Evolutionary conservation across 2,888 invertebrate genomes (phyloP), one percentile per base, ranked within the genome.

Genomic region (Xestia sexstrigata): DNA sequence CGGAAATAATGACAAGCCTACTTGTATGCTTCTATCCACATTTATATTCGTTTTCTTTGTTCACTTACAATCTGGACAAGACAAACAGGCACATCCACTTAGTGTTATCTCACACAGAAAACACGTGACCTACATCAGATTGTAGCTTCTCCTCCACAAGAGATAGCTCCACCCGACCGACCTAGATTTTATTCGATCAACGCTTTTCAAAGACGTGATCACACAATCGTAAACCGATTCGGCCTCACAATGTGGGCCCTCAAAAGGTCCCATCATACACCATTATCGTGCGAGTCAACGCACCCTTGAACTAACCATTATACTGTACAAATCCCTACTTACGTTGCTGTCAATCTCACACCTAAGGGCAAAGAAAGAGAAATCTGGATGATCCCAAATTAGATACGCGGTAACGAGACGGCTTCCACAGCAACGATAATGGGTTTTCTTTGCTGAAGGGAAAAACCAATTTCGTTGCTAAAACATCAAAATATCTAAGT

Each of bases 401-500:
- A 95, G 93, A 94, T 94, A 93, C 91, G 91, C 91, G 83, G 91
- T 94, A 93, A 93, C 93, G 91, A 93, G 92, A 86, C 88, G 88
- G 90, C 92, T 92, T 91, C 92, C 90, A 89, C 88, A 88, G 87
- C 89, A 85, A 88, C 87, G 89, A 91, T 94, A 94, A 95, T 94
- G 93, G 93, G 91, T 93, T 94, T 94, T 93, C 93, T 93, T 94
- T 93, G 91, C 93, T 90, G 85, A 89, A 91, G 91, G 92, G 92
- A 91, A 93, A 95, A 95, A 94, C 93, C 95, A 95, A 95, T 95
- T 95, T 95, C 92, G 90, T 88, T 89, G 90, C 91, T 93, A 92
- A 93, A 94, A 94, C 94, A 94, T 94, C 93, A 93, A 94, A 94
- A 94, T 94, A 93, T 94, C 92, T 92, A 92, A 94, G 94, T 93